Percentiles rank a stretch among this genome's conserved stretches.
Evolutionary conservation across 2,888 invertebrate species (phyloP).

Genomic region (Gastrophysa polygoni): DNA sequence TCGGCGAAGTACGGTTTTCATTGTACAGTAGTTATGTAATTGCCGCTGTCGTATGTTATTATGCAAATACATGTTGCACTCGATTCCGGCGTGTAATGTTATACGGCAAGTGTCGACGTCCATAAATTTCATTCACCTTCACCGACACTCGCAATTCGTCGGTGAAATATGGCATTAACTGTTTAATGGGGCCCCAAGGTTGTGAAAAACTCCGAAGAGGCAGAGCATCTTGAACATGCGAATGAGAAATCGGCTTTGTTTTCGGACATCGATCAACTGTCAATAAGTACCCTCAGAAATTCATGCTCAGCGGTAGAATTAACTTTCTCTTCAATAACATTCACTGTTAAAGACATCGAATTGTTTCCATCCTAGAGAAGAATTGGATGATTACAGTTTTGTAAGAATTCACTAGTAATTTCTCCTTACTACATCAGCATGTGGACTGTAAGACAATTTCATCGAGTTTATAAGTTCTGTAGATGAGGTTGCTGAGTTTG

Average conservation of each 20-base stretch:
- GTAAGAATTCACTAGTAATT: too few relatives aligned
- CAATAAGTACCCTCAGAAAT: too few relatives aligned
- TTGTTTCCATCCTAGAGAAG: too few relatives aligned
- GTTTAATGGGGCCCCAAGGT: constrained; percentile 15
- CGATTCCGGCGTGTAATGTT: constrained; percentile 28
- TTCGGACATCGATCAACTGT: neutral
- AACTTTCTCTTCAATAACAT: too few relatives aligned
- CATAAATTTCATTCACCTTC: constrained; percentile 28
- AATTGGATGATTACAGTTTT: too few relatives aligned
- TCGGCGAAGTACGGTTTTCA: constrained; percentile 31
- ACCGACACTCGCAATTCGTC: constrained; percentile 17
- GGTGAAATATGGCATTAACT: constrained; percentile 23
- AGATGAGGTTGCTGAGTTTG: too few relatives aligned
- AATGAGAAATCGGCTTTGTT: constrained; percentile 1
- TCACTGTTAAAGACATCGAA: too few relatives aligned
- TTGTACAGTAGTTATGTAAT: constrained; percentile 35
- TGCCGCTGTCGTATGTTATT: constrained; percentile 36
- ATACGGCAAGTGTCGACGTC: constrained; percentile 29
- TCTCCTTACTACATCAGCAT: too few relatives aligned
- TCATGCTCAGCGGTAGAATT: too few relatives aligned
- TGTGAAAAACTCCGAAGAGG: constrained; percentile 18
- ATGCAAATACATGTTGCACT: constrained; percentile 39
- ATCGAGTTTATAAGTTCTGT: too few relatives aligned
- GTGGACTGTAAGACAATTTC: too few relatives aligned
- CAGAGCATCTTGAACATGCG: constrained; percentile 16